Base-by-base conservation (phyloP, 1,140 invertebrate species). In the Leptinotarsa texana region DNA sequence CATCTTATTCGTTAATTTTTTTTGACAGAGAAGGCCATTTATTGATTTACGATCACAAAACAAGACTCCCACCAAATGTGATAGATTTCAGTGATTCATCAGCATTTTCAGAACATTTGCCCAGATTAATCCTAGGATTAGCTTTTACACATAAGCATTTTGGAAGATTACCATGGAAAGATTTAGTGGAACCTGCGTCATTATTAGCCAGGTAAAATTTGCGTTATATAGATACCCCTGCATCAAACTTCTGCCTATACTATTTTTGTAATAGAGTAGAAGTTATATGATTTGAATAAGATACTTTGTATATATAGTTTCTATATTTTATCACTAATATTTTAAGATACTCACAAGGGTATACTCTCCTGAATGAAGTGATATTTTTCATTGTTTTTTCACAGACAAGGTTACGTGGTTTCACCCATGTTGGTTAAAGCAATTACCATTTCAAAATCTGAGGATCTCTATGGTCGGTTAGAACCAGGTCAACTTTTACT, bases 31-130 rank as follows among this genome's bases (percentile, higher is more conserved):
- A 91, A 80, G 93, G 93, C 33, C 89, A 92, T 61, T 86, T 94
- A 80, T 85, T 95, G 79, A 88, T 94, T 78, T 92, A 94, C 85
- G 90, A 91, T 82, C 92, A 92, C 80, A 87, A 88, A 75, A 84
- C 82, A 24, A 80, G 85, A 69, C 80, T 83, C 48, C 78, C 84
- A 79, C 87, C 90, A 27, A 80, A 86, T 21, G 82, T 89, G 17
- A 85, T 92, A 33, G 89, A 92, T 84, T 92, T 92, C 80, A 83
- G 83, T 79, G 80, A 69, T 79, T 79, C 82, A 8, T 85, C 77
- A 72, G 84, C 86, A 51, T 82, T 84, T 8, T 76, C 84, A 4
- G 77, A 82, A 80, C 86, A 87, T 77, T 86, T 91, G 66, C 91
- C 91, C 51, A 86, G 88, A 47, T 77, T 91, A 69, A 81, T 92